Evolutionary conservation across 1,140 invertebrate species (phyloP).

Genomic region (Hycleus cichorii): DNA sequence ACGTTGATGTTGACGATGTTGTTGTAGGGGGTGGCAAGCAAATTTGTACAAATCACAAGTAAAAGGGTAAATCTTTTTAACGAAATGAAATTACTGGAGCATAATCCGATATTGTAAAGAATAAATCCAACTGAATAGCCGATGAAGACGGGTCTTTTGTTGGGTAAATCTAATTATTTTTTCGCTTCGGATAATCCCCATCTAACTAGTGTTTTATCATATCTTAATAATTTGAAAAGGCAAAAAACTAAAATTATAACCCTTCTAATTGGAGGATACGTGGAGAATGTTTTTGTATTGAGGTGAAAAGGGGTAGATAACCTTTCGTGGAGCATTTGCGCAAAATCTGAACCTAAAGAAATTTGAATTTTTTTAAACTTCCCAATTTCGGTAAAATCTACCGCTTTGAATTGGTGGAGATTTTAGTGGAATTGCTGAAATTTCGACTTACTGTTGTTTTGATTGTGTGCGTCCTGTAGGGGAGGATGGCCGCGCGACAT

Average conservation of each 20-base stretch:
- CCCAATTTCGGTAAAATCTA: background rate
- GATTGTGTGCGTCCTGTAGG: conserved; percentile 24
- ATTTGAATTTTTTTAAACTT: too few relatives aligned
- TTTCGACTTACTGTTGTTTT: conserved; percentile 24
- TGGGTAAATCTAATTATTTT: background rate
- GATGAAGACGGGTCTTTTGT: background rate
- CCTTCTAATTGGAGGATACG: too few relatives aligned
- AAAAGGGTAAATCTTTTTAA: background rate
- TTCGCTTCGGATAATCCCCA: too few relatives aligned
- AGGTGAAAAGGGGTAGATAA: background rate
- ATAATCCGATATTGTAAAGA: background rate
- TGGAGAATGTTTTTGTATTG: too few relatives aligned
- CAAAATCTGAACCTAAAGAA: background rate
- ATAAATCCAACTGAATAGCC: background rate
- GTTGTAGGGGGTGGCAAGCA: background rate
- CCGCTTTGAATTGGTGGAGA: background rate
- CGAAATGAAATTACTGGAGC: background rate
- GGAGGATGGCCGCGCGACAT: conserved; percentile 35
- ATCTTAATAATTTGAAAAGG: too few relatives aligned
- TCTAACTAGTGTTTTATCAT: too few relatives aligned
- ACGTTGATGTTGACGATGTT: background rate
- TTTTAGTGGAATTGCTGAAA: background rate
- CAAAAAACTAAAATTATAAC: too few relatives aligned
- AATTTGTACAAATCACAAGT: background rate
- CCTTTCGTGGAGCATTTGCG: conserved; percentile 5